These are phyloP conservation scores for Caenorhabditis sinica DNA, from an alignment of 2,888 invertebrate genomes.

Conservation along the genomic window DNA sequence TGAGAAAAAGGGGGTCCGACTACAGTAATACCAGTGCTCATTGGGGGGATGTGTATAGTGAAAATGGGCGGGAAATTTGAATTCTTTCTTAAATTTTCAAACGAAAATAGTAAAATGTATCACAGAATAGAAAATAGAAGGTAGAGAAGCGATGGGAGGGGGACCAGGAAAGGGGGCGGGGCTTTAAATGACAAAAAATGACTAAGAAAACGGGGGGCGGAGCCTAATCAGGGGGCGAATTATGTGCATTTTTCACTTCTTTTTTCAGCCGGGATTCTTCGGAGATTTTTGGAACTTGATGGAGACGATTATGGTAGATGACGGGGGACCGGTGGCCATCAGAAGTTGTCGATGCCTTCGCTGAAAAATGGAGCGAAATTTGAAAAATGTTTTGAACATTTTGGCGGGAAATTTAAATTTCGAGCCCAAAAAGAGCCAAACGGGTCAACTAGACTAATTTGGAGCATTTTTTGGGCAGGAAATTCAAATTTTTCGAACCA, in stretches of 20 bases:
- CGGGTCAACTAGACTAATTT: too few relatives aligned
- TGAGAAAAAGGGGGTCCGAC: too few relatives aligned
- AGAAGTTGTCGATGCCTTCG: slow-evolving; percentile 46
- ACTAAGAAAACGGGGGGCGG: slow-evolving; percentile 9
- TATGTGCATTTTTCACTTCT: background rate
- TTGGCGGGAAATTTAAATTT: background rate
- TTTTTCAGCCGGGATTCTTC: slow-evolving; percentile 9
- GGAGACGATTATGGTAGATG: background rate
- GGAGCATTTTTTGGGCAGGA: too few relatives aligned
- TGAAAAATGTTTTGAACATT: background rate
- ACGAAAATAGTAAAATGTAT: background rate
- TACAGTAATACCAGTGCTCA: background rate
- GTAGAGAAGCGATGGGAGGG: slow-evolving; percentile 2
- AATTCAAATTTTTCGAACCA: too few relatives aligned
- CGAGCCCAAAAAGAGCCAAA: too few relatives aligned
- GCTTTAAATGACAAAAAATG: background rate
- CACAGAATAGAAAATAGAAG: background rate
- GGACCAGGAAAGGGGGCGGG: background rate
- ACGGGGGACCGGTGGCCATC: background rate
- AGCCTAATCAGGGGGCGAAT: background rate
- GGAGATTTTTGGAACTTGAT: background rate
- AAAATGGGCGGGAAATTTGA: too few relatives aligned
- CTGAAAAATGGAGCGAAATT: slow-evolving; percentile 12
- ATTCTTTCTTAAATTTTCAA: background rate
- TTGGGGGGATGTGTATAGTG: too few relatives aligned